These are phyloP conservation scores for Puma concolor DNA, from an alignment of 2,113 vertebrate species.

Conservation along the genomic window DNA sequence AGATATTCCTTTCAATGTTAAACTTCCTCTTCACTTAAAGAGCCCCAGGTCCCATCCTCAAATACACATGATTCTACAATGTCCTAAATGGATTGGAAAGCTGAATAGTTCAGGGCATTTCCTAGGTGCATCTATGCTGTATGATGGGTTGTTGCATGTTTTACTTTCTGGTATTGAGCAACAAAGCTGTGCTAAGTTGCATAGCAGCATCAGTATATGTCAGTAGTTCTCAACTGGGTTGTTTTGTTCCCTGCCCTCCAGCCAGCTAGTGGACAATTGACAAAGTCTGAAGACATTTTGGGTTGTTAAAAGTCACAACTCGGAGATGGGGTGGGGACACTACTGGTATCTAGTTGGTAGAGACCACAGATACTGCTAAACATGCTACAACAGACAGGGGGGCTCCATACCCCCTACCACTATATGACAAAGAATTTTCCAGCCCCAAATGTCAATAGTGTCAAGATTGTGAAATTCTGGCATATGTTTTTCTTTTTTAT, in stretches of 20 bases:
- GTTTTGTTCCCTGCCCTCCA: background rate
- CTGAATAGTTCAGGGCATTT: background rate
- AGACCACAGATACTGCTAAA: background rate
- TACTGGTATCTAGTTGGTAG: background rate
- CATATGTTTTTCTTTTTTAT: background rate
- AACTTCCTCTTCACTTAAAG: background rate
- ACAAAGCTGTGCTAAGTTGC: background rate
- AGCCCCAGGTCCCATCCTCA: background rate
- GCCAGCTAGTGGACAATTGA: background rate
- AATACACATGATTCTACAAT: background rate
- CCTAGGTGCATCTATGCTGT: background rate
- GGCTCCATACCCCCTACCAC: background rate
- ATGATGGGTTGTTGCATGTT: background rate
- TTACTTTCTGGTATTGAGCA: background rate
- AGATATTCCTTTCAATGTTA: background rate
- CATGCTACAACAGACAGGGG: background rate
- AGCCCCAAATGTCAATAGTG: background rate
- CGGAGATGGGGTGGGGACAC: background rate
- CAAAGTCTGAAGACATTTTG: background rate
- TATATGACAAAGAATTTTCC: background rate
- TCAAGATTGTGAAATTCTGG: background rate
- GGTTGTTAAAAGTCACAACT: background rate
- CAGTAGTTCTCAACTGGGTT: background rate
- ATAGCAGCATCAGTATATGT: background rate
- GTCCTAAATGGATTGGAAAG: background rate